Conservation (phyloP, 2,797 vertebrate species). For the Melanotaenia nigrans region DNA sequence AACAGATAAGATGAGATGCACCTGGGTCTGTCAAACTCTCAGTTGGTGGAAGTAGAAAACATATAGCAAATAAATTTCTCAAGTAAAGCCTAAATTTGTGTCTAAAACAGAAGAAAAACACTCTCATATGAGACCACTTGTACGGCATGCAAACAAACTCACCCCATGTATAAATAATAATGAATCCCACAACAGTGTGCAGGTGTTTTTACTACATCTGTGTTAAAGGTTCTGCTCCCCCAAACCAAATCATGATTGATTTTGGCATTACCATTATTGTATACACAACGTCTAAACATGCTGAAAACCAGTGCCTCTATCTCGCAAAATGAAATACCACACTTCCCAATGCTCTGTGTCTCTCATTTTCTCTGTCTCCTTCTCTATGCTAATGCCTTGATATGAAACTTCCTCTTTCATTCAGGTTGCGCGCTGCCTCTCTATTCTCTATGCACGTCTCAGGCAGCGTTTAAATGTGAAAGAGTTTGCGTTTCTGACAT, state of each 20-base stretch:
- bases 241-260: slow-evolving; percentile 32
- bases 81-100: background rate
- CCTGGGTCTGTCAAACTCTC: no score
- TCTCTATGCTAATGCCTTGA: slow-evolving; percentile 35
- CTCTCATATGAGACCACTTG: background rate
- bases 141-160: no score
- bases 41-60: no score
- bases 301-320: slow-evolving; percentile 42
- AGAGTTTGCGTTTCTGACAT: slow-evolving; percentile 60
- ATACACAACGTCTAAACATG: slow-evolving; percentile 70
- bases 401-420: slow-evolving; percentile 72
- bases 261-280: slow-evolving; percentile 52
- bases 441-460: slow-evolving; percentile 37
- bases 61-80: no score
- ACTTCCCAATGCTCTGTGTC: slow-evolving; percentile 31
- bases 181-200: background rate
- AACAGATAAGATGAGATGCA: no score
- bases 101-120: background rate
- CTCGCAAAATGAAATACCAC: slow-evolving; percentile 34
- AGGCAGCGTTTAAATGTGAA: slow-evolving; percentile 56
- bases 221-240: slow-evolving; percentile 6
- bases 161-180: background rate
- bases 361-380: slow-evolving; percentile 22
- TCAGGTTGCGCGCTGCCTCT: slow-evolving; percentile 60
- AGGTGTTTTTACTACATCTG: background rate